Evolutionary conservation across 2,888 invertebrate genomes (phyloP).

Genomic region (Gandaritis pyraliata): DNA sequence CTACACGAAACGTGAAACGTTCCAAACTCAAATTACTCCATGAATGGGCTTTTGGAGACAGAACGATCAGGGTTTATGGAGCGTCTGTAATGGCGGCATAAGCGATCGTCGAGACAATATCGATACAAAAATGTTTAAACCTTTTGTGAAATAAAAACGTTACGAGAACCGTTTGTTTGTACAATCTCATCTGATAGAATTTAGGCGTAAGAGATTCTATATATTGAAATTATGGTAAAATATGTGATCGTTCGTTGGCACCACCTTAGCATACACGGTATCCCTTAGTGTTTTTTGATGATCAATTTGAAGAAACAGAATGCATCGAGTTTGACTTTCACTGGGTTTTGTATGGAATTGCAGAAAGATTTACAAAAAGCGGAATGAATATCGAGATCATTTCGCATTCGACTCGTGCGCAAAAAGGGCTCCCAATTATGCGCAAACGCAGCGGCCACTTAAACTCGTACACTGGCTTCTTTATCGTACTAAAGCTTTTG

Average conservation of each 20-base stretch:
- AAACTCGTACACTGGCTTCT: slow-evolving; percentile 65
- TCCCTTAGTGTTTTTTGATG: slow-evolving; percentile 40
- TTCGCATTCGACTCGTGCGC: slow-evolving; percentile 73
- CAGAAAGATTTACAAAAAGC: slow-evolving; percentile 63
- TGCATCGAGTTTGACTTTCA: slow-evolving; percentile 36
- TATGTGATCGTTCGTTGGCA: slow-evolving; percentile 37
- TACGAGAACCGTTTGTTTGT: slow-evolving; percentile 36
- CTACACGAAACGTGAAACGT: slow-evolving; percentile 53
- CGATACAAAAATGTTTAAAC: slow-evolving; percentile 40
- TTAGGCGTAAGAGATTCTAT: slow-evolving; percentile 29
- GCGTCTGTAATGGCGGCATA: slow-evolving; percentile 40
- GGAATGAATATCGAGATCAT: slow-evolving; percentile 69
- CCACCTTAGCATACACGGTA: slow-evolving; percentile 36
- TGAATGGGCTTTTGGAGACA: slow-evolving; percentile 41
- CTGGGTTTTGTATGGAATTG: slow-evolving; percentile 51
- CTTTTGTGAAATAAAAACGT: slow-evolving; percentile 41
- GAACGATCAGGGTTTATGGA: slow-evolving; percentile 40
- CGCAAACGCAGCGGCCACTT: slow-evolving; percentile 76
- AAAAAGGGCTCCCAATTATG: slow-evolving; percentile 80
- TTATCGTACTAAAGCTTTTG: slow-evolving; percentile 64
- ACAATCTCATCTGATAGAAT: slow-evolving; percentile 40
- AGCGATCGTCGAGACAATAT: slow-evolving; percentile 43
- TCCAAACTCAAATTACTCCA: slow-evolving; percentile 44
- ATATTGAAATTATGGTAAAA: slow-evolving; percentile 32
- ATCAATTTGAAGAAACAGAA: slow-evolving; percentile 45